Percentiles rank a stretch among this genome's conserved stretches.
Conservation (phyloP, 1,140 invertebrate genomes). For the Lepidostoma basale region DNA sequence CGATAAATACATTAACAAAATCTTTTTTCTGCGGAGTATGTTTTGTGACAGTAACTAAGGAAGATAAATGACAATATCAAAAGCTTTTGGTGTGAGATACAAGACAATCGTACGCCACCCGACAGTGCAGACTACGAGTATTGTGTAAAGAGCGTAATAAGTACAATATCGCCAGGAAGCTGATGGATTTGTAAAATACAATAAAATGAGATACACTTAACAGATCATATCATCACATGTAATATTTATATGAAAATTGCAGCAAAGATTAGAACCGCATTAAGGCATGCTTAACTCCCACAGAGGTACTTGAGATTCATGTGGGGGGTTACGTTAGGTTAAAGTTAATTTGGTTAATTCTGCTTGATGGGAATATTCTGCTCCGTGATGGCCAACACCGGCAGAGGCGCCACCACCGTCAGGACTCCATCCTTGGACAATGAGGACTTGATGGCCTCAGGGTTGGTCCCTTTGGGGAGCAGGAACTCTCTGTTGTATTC, state of each 20-base stretch:
- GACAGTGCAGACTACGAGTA: conserved; percentile 1
- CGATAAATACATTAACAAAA: conserved; percentile 14
- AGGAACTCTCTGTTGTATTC: conserved; percentile 96
- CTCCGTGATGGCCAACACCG: conserved; percentile 68
- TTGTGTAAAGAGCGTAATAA: not conserved
- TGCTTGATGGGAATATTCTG: conserved; percentile 61
- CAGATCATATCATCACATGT: conserved; percentile 19
- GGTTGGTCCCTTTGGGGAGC: conserved; percentile 90
- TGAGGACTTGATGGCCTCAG: conserved; percentile 88
- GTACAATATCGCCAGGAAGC: conserved; percentile 11
- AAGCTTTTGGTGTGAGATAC: conserved; percentile 9
- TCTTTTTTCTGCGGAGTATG: not conserved
- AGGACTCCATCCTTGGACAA: conserved; percentile 91
- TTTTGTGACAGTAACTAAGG: conserved; percentile 7
- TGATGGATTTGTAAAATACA: conserved; percentile 10
- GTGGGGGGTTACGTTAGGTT: conserved; percentile 21
- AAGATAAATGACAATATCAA: conserved; percentile 19
- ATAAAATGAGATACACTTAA: conserved; percentile 15
- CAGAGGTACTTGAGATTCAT: conserved; percentile 22
- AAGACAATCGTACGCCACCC: conserved; percentile 3
- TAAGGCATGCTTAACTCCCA: conserved; percentile 5
- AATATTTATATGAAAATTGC: not conserved
- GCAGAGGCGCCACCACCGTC: conserved; percentile 91
- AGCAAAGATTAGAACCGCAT: conserved; percentile 6
- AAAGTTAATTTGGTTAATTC: conserved; percentile 38